Percentiles rank a stretch among this genome's conserved stretches.
Conservation (phyloP, 2,888 invertebrate genomes). For the Sinodicranocentrus sp. region DNA sequence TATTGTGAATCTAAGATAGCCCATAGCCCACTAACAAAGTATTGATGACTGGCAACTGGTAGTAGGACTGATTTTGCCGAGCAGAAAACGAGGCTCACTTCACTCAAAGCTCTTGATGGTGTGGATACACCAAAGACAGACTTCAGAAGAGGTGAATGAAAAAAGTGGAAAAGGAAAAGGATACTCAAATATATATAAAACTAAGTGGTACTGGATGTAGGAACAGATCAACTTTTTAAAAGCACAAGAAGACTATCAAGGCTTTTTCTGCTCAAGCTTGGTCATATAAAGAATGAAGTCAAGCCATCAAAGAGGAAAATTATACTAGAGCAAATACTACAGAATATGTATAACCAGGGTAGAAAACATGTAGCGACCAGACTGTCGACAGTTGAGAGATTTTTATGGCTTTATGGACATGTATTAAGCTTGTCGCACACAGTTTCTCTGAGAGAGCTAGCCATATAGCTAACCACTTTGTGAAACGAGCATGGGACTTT, state of each 20-base stretch:
- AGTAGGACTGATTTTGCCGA: background rate
- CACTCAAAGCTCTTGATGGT: constrained; percentile 7
- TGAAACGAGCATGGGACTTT: background rate
- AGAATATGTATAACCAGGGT: background rate
- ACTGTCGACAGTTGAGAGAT: constrained; percentile 53
- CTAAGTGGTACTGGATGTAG: constrained; percentile 11
- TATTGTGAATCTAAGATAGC: too few species aligned
- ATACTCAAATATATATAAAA: background rate
- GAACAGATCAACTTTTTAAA: constrained; percentile 8
- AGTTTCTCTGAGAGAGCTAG: constrained; percentile 20
- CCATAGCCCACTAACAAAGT: background rate
- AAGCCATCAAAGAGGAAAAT: background rate
- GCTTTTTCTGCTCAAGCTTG: background rate
- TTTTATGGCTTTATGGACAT: constrained; percentile 65
- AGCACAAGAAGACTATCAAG: constrained; percentile 14
- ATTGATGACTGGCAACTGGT: background rate
- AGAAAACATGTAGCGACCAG: constrained; percentile 24
- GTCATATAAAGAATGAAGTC: background rate
- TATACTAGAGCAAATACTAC: background rate
- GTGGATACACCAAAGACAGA: constrained; percentile 1
- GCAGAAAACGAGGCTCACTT: background rate
- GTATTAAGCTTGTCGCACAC: constrained; percentile 43
- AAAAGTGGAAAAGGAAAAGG: constrained; percentile 9
- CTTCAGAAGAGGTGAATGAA: constrained; percentile 2
- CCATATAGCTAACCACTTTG: constrained; percentile 17